Evolutionary conservation across 2,113 vertebrate genomes (phyloP).

Genomic region (Menidia beryllina): DNA sequence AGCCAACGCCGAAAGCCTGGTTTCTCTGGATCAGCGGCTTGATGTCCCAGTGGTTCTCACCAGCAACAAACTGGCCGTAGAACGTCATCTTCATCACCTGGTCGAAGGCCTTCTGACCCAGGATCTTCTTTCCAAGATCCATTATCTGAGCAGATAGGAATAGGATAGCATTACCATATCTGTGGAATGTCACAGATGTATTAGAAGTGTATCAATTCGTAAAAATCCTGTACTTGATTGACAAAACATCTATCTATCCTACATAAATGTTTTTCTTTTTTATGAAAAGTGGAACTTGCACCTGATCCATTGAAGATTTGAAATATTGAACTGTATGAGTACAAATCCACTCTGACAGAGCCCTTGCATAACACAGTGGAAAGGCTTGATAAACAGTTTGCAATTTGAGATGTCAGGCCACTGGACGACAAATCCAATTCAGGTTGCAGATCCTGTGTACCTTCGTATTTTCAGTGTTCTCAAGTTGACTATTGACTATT

Average conservation of each 20-base stretch:
- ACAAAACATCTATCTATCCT: no score
- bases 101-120: slow-evolving; percentile 86
- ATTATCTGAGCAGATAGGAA: slow-evolving; percentile 79
- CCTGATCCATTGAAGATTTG: background rate
- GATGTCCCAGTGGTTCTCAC: slow-evolving; percentile 90
- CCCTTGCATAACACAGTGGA: background rate
- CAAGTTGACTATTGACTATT: no score
- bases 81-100: slow-evolving; percentile 93
- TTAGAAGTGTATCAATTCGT: background rate
- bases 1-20: slow-evolving; percentile 87
- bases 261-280: background rate
- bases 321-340: background rate
- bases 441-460: no score
- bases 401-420: slow-evolving; percentile 40
- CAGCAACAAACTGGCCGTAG: slow-evolving; percentile 95
- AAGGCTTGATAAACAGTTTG: slow-evolving; percentile 34
- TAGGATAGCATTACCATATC: background rate
- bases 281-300: background rate
- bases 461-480: no score
- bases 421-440: no score
- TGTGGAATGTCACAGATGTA: no score
- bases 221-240: background rate
- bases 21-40: slow-evolving; percentile 87
- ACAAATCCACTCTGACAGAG: background rate
- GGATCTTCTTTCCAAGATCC: slow-evolving; percentile 77